Base-by-base conservation (phyloP, 2,888 invertebrate species). In the Heliconius hortense region DNA sequence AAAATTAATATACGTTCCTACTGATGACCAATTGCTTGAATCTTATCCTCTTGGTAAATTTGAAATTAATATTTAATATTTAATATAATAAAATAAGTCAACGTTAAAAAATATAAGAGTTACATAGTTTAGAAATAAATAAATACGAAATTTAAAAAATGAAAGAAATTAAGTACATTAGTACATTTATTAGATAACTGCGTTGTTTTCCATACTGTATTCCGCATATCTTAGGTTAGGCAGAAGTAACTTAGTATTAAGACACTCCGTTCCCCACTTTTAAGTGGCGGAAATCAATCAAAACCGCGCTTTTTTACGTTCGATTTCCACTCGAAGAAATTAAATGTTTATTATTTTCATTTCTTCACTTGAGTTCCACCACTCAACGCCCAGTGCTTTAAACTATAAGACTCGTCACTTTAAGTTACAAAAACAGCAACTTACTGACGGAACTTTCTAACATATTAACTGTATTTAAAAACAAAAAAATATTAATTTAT, bases 1-100 rank as follows among this genome's bases (percentile, higher is more conserved):
- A 53, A 85, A 79, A 63, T 79, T 90, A 5, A 80, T 91, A 8
- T 84, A 84, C 48, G 89, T 91, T 0, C 86, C 88, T 0, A 73
- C 84, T 0, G 90, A 91, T 66, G 72, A 79, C 3, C 91, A 92
- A 72, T 83, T 90, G 1, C 67, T 86, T 0, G 76, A 82, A 0
- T 77, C 76, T 0, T 91, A 87, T 80, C 89, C 92, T 3, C 79
- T 91, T 8, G 89, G 92, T 90, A 84, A 84, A 86, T 73, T 26
- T 39, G 3, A 13, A 26, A 31, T 64, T 1, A 8, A n/a, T 21
- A n/a, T 10, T 63, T 31, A n/a, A n/a, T n/a, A n/a, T n/a, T n/a
- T n/a, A n/a, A n/a, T n/a, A n/a, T n/a, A n/a, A n/a, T 21, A 66
- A 60, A 59, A 60, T 4, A 24, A 59, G 4, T 10, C n/a, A n/a